Base-by-base conservation (phyloP, 2,113 vertebrate species). In the Telmatochromis sp. region DNA sequence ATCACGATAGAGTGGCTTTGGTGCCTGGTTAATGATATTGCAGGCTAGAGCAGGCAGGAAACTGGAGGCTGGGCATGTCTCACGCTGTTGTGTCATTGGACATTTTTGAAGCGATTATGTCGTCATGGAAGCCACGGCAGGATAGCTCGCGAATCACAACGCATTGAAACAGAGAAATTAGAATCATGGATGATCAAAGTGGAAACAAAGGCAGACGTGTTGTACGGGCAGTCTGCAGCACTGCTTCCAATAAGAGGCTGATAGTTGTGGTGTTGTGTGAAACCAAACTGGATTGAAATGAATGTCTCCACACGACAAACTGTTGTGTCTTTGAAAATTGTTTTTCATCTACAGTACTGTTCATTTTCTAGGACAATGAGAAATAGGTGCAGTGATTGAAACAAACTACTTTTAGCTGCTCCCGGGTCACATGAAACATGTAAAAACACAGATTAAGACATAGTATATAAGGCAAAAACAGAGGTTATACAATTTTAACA, bases 21-120 rank as follows among this genome's bases (percentile, higher is more conserved):
- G 53, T 90, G 84, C 68, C 89, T 87, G 86, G 65, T 83, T 92
- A 93, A 87, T 92, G 83, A 65, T 82, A 73, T 89, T 89, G 85
- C 86, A 54, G 37, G 86, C 55, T 79, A 73, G 33, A 87, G 81
- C 79, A 82, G 82, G 55, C 86, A 75, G 87, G 63, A 82, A 80
- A 51, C 54, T 40, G 57, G 28, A 89, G 63, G 55, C 7, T 73
- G 21, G 21, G 75, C 21, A 58, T 21, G 68, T 90, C 23, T 28
- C 60, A 58, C 21, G 6, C 65, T 75, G 42, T 49, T 85, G 49
- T 70, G 78, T 55, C 86, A 37, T 51, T 80, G 78, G 82, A 51
- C 70, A 54, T 87, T 80, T 80, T 57, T 79, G 28, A 87, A 80
- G 31, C 6, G 26, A 90, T 91, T 83, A 47, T 63, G 73, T 35